These are phyloP conservation scores for Pagrus major DNA, from an alignment of 2,113 vertebrate species.

Conservation along the genomic window DNA sequence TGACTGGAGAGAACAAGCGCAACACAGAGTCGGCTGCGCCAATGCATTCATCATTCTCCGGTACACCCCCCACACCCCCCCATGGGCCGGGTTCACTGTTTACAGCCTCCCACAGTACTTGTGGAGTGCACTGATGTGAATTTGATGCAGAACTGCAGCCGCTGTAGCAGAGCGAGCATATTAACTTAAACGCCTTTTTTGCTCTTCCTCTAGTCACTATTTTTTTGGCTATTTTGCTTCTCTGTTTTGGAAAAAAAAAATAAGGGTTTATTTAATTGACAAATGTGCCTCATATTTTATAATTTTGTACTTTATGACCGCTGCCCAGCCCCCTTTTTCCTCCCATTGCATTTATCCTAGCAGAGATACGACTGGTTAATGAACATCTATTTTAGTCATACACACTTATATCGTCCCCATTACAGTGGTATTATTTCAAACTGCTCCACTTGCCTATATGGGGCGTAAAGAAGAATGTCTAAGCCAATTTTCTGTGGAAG, in stretches of 20 bases:
- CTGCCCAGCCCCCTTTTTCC: not conserved
- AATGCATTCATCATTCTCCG: constrained; percentile 82
- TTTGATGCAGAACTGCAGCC: constrained; percentile 57
- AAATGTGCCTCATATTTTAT: constrained; percentile 35
- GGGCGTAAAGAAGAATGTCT: constrained; percentile 49
- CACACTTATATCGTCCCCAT: constrained; percentile 63
- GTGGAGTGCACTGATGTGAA: constrained; percentile 41
- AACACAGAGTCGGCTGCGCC: constrained; percentile 76
- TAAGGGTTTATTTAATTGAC: constrained; percentile 38
- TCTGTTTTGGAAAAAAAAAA: constrained; percentile 13
- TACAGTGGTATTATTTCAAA: constrained; percentile 71
- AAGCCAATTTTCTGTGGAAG: constrained; percentile 65
- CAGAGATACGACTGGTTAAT: constrained; percentile 53
- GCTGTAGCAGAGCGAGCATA: constrained; percentile 23
- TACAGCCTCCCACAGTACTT: constrained; percentile 66
- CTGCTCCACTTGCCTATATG: constrained; percentile 69
- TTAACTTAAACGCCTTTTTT: constrained; percentile 38
- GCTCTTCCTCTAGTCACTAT: constrained; percentile 10
- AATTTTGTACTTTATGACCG: constrained; percentile 10
- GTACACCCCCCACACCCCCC: constrained; percentile 9
- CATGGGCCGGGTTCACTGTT: constrained; percentile 54
- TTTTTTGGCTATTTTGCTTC: constrained; percentile 6
- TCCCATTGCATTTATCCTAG: constrained; percentile 23
- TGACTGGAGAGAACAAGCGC: constrained; percentile 78
- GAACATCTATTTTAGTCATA: constrained; percentile 67